These are phyloP conservation scores for Dendroctonus ponderosae DNA, from an alignment of 1,140 invertebrate genomes.

Conservation along the genomic window DNA sequence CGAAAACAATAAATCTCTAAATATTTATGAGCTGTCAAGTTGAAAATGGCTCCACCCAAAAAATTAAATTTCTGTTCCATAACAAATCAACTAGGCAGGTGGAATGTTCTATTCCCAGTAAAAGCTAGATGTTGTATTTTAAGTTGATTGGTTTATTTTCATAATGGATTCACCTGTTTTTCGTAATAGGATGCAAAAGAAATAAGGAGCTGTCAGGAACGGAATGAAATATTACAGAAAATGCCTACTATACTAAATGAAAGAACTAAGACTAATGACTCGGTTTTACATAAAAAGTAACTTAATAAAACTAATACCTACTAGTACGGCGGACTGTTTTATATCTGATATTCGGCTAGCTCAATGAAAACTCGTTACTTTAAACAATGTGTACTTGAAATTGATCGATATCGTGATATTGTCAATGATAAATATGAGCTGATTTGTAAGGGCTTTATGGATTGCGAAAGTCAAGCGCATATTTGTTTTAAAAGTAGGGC, in stretches of 20 bases:
- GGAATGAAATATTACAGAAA: slow-evolving; percentile 11
- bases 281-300: neutral
- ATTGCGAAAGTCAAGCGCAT: too few species aligned
- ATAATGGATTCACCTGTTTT: slow-evolving; percentile 27
- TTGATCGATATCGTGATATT: too few species aligned
- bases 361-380: too few species aligned
- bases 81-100: slow-evolving; percentile 32
- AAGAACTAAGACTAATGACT: neutral
- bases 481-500: too few species aligned
- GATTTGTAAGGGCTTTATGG: too few species aligned
- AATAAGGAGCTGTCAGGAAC: slow-evolving; percentile 20
- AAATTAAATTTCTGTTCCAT: slow-evolving; percentile 28
- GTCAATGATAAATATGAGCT: too few species aligned
- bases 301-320: neutral
- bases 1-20: slow-evolving; percentile 28
- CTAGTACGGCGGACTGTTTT: too few species aligned
- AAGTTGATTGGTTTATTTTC: slow-evolving; percentile 27
- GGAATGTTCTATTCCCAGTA: slow-evolving; percentile 16
- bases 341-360: too few species aligned
- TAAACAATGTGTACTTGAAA: too few species aligned
- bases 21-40: slow-evolving; percentile 27
- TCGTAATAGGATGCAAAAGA: slow-evolving; percentile 8
- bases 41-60: slow-evolving; percentile 29
- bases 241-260: slow-evolving; percentile 1
- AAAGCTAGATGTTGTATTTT: slow-evolving; percentile 20